Conservation (phyloP, 2,888 invertebrate genomes). For the Diploptera punctata region DNA sequence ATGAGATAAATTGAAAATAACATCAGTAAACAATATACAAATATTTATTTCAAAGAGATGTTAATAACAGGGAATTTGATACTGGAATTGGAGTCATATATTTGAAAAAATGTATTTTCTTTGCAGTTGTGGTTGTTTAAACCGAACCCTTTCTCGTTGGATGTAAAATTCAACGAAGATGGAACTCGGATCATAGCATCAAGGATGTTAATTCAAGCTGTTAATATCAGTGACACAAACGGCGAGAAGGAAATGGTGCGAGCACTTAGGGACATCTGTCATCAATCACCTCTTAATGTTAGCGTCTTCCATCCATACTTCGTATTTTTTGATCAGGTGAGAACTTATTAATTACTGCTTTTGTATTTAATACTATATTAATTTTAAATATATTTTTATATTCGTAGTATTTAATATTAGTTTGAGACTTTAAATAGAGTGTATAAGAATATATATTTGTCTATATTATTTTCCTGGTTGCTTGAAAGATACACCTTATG, state of each 20-base stretch:
- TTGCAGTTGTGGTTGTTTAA: conserved; percentile 79
- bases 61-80: not conserved
- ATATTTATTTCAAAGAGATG: not conserved
- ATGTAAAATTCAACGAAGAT: conserved; percentile 81
- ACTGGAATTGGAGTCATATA: not conserved
- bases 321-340: conserved; percentile 90
- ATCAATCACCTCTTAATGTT: conserved; percentile 79
- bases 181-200: conserved; percentile 80
- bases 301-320: conserved; percentile 96
- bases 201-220: conserved; percentile 86
- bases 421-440: too few relatives aligned
- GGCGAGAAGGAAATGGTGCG: conserved; percentile 92
- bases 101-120: conserved; percentile 30
- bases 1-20: too few relatives aligned
- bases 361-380: too few relatives aligned
- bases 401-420: too few relatives aligned
- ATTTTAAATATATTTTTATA: too few relatives aligned
- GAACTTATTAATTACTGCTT: too few relatives aligned
- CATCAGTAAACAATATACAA: too few relatives aligned
- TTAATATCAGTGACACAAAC: conserved; percentile 88
- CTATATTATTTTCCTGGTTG: too few relatives aligned
- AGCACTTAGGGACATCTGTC: conserved; percentile 76
- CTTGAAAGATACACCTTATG: too few relatives aligned
- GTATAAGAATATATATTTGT: too few relatives aligned
- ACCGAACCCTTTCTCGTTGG: conserved; percentile 79